phyloP scores from a whole-genome alignment of 2,888 invertebrate genomes.

The Polietes domitor region DNA sequence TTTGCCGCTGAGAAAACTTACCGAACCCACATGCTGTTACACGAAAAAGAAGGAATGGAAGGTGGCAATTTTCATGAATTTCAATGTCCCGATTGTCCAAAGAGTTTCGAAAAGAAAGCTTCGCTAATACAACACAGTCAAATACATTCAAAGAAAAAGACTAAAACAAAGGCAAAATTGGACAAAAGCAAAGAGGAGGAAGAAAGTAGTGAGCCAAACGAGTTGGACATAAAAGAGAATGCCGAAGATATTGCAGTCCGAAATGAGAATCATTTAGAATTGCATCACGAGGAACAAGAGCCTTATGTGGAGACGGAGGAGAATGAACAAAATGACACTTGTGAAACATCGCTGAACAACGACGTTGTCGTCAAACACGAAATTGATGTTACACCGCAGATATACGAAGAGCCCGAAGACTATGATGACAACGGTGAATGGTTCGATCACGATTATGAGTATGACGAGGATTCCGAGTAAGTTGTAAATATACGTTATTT shows the following conservation, averaged over 20 bases:
- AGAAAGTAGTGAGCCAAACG: background rate
- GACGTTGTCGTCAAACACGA: constrained; percentile 52
- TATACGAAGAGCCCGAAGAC: constrained; percentile 40
- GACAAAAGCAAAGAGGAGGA: background rate
- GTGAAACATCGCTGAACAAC: background rate
- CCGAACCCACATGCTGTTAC: constrained; percentile 69
- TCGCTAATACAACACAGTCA: constrained; percentile 81
- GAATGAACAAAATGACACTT: background rate
- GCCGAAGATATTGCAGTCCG: background rate
- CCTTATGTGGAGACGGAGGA: background rate
- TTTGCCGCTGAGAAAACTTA: constrained; percentile 63
- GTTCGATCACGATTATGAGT: constrained; percentile 36
- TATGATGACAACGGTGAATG: constrained; percentile 39
- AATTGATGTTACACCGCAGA: constrained; percentile 48
- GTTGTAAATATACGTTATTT: background rate
- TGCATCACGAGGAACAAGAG: background rate
- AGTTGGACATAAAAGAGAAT: background rate
- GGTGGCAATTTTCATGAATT: constrained; percentile 26
- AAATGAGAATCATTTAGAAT: background rate
- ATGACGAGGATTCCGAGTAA: constrained; percentile 51
- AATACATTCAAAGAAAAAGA: constrained; percentile 69
- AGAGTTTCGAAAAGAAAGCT: constrained; percentile 80
- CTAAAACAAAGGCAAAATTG: constrained; percentile 2
- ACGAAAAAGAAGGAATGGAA: background rate
- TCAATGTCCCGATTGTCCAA: constrained; percentile 81